Base-by-base conservation (phyloP, 1,140 invertebrate genomes). In the Eriosoma lanigerum region DNA sequence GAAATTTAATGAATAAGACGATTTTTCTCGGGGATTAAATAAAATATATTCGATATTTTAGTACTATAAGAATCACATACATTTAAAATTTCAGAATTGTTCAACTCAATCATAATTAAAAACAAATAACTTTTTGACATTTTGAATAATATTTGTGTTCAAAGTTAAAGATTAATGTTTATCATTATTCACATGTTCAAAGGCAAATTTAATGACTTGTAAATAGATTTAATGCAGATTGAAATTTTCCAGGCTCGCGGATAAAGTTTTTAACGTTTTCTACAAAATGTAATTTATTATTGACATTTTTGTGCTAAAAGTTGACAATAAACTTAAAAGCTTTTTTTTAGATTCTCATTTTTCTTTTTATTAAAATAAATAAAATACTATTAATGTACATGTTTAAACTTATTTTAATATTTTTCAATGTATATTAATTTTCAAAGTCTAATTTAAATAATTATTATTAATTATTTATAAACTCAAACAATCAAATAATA, bases 121-220 rank as follows among this genome's bases (percentile, higher is more conserved):
- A 29, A 5, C 46, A 9, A 26, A 50, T 70, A 70, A 50, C 21
- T 50, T 50, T 48, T 19, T 50, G 8, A 50, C 24, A 26, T 70
- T 44, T 10, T 19, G 2, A 21, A n/a, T 50, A 17, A 70, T 21
- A n/a, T 26, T 44, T 50, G 3, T 12, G 26, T 19, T 50, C 8
- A 26, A 50, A 48, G 8, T 72, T 38, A 38, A 3, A 38, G 26
- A 72, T 24, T 50, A 72, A 72, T 72, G 10, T 50, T 3, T 15
- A 19, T 29, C 48, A 72, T 72, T 12, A 72, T 72, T 72, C 68
- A 72, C 26, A n/a, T 72, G 46, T 29, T 52, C 6, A 72, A n/a
- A 72, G 6, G 1, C 15, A 29, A 52, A 72, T 72, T n/a, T 72
- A 72, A 72, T 52, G 24, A 52, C 68, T 50, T 72, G 46, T 52